Conservation (phyloP, 2,888 invertebrate species). For the Euclidia mi region DNA sequence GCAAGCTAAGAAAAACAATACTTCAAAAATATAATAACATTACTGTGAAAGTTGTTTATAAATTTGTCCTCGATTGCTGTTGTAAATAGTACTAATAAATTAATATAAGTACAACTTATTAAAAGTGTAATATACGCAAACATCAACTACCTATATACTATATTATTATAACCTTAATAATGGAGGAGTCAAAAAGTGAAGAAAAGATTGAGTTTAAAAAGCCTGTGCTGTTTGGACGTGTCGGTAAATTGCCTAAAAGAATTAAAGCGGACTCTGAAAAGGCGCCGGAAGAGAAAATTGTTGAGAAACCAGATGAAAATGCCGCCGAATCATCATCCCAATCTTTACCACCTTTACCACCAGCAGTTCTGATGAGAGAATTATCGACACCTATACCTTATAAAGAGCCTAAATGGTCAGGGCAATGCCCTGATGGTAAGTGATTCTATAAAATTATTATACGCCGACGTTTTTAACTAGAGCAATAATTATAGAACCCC, state of each 20-base stretch:
- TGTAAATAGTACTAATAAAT: too few relatives aligned
- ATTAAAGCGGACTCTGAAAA: constrained; percentile 63
- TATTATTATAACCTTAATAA: constrained; percentile 54
- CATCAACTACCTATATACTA: not conserved
- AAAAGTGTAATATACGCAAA: not conserved
- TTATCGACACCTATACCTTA: constrained; percentile 90
- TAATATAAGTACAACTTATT: not conserved
- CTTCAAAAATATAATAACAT: too few relatives aligned
- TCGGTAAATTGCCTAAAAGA: constrained; percentile 88
- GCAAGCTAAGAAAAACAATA: too few relatives aligned
- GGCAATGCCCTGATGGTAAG: constrained; percentile 88
- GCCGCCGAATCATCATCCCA: constrained; percentile 55
- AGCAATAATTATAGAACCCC: too few relatives aligned
- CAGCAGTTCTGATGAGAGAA: constrained; percentile 75
- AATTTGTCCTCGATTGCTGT: too few relatives aligned
- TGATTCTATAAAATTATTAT: constrained; percentile 11
- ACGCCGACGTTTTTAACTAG: too few relatives aligned
- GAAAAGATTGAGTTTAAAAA: constrained; percentile 85
- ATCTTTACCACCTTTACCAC: constrained; percentile 66
- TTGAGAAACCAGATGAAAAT: constrained; percentile 42
- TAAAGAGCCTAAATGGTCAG: constrained; percentile 95
- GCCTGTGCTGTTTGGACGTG: constrained; percentile 87
- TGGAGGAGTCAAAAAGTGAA: constrained; percentile 54
- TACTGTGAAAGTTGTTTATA: too few relatives aligned
- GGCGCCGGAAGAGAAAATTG: constrained; percentile 47